A percentile compares a stretch with the other conserved stretches of the same genome.
Evolutionary conservation across 2,797 vertebrate genomes (phyloP).

Genomic region (Rhinoraja longicauda): DNA sequence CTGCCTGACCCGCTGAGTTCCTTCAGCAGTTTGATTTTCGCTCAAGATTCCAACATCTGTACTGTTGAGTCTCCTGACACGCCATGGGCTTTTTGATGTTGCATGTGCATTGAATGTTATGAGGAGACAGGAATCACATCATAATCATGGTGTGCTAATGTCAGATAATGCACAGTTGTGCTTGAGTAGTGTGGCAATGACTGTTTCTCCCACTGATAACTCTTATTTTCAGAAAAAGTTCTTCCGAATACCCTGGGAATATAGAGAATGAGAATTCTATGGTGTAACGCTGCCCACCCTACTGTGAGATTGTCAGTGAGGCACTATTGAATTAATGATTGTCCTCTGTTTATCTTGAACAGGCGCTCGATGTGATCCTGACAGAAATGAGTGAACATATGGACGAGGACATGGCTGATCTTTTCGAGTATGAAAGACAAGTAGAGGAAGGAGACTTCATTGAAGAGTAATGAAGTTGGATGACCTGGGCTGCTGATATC

Average conservation of each 20-base stretch:
- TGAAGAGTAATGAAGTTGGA: neutral
- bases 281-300: neutral
- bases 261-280: neutral
- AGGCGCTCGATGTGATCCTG: conserved; percentile 46
- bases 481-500: neutral
- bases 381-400: conserved; percentile 43
- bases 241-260: neutral
- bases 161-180: neutral
- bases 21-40: too few species aligned
- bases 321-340: conserved; percentile 36
- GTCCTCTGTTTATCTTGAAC: conserved; percentile 41
- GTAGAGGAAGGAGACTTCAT: conserved; percentile 35
- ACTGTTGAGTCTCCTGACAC: too few species aligned
- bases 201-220: neutral
- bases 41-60: too few species aligned
- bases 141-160: neutral
- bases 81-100: too few species aligned
- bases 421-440: conserved; percentile 43
- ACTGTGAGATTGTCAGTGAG: conserved; percentile 39
- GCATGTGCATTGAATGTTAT: too few species aligned
- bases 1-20: too few species aligned
- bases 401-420: conserved; percentile 43
- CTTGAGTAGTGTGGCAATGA: neutral
- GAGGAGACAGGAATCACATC: neutral
- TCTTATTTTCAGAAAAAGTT: neutral